Percentiles rank a stretch among this genome's conserved stretches.
These are phyloP conservation scores for Saiga tatarica DNA, from an alignment of 2,113 vertebrate species.

Conservation along the genomic window DNA sequence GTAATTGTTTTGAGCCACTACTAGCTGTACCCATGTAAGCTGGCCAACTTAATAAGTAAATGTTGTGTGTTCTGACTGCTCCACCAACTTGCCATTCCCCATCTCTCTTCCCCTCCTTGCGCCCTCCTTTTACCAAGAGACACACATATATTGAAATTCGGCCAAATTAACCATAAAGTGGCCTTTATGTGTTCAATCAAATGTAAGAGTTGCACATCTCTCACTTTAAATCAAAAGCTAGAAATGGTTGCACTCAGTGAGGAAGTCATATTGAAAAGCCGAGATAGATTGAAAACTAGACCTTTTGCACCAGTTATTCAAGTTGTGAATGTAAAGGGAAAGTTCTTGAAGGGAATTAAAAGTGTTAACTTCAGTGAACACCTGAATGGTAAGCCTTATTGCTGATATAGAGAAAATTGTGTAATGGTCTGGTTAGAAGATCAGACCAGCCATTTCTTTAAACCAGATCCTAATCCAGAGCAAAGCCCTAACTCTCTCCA, in stretches of 20 bases:
- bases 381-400: neutral
- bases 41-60: neutral
- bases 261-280: neutral
- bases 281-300: neutral
- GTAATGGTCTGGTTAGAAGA: neutral
- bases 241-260: neutral
- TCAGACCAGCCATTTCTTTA: neutral
- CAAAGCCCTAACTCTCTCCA: neutral
- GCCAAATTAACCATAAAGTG: neutral
- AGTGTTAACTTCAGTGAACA: neutral
- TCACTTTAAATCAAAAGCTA: neutral
- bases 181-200: neutral
- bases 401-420: neutral
- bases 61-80: neutral
- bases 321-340: neutral
- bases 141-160: neutral
- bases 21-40: neutral
- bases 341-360: neutral
- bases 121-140: neutral
- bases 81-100: neutral
- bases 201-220: neutral
- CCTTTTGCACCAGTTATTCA: neutral
- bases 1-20: neutral
- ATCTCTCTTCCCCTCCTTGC: neutral
- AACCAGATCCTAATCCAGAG: neutral